phyloP scores from a whole-genome alignment of 2,888 invertebrate genomes.

The Pherbina coryleti region DNA sequence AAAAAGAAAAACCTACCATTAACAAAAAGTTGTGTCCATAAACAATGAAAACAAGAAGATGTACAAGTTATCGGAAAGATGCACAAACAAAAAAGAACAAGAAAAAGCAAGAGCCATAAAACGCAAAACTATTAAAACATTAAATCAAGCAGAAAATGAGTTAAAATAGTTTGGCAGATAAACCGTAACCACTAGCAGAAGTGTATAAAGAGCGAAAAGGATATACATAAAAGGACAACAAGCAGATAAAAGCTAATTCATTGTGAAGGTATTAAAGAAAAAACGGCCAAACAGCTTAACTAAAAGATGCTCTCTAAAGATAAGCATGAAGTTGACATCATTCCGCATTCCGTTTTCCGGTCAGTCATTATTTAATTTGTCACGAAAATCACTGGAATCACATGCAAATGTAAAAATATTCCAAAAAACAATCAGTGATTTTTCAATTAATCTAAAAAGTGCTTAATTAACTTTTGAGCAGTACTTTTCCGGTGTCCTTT shows the following conservation, averaged over 20 bases:
- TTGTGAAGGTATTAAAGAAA: neutral
- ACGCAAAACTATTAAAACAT: slow-evolving; percentile 64
- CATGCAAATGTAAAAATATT: neutral
- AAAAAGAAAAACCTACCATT: slow-evolving; percentile 52
- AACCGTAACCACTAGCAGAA: slow-evolving; percentile 9
- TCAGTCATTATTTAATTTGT: neutral
- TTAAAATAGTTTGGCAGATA: slow-evolving; percentile 61
- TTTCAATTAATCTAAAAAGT: slow-evolving; percentile 23
- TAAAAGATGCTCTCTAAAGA: neutral
- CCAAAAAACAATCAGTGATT: neutral
- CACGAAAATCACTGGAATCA: neutral
- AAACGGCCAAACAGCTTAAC: neutral
- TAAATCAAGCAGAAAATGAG: slow-evolving; percentile 67
- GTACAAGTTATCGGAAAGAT: slow-evolving; percentile 50
- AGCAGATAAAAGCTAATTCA: neutral
- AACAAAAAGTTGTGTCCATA: slow-evolving; percentile 38
- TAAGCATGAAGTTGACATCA: neutral
- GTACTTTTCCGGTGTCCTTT: slow-evolving; percentile 24
- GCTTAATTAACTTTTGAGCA: slow-evolving; percentile 24
- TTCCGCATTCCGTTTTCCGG: no score
- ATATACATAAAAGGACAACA: slow-evolving; percentile 10
- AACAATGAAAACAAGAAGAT: slow-evolving; percentile 48
- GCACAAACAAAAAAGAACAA: slow-evolving; percentile 48
- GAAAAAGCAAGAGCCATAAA: slow-evolving; percentile 33
- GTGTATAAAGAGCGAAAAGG: slow-evolving; percentile 7